Base-by-base conservation (phyloP, 2,113 vertebrate species). In the Grammomys surdaster region DNA sequence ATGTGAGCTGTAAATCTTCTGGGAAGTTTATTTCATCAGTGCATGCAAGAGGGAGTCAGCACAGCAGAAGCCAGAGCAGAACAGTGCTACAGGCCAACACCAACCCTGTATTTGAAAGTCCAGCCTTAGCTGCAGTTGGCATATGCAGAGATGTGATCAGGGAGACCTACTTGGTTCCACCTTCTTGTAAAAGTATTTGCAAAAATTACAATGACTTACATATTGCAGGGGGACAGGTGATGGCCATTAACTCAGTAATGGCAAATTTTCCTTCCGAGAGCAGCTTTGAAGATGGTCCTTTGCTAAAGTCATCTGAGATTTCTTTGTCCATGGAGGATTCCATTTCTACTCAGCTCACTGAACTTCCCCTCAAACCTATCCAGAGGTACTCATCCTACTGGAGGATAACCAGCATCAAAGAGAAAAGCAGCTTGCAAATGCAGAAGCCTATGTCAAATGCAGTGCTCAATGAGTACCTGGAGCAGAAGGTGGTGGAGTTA, bases 181-280 rank as follows among this genome's bases (percentile, higher is more conserved):
- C 99, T 40, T 99, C 98, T 96, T 99, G 99, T 96, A 99, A 99
- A 98, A 99, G 99, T 98, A 99, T 99, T 97, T 99, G 99, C 96
- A 99, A 99, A 96, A 99, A 99, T 98, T 99, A 99, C 98, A 99
- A 99, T 0, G 99, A 99, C 97, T 98, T 99, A 96, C 99, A 99
- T 28, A 99, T 99, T 54, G 99, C 99, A 0, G 99, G 99, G 0
- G 99, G 99, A 95, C 99, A 99, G 0, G 99, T 99, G 70, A 96
- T 99, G 97, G 99, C 99, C 0, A 98, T 99, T 63, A 98, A 98
- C 97, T 99, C 99, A 0, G 98, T 98, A 54, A 96, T 98, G 0
- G 98, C 98, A 9, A 98, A 99, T 87, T 98, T 98, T 80, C 97
- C 98, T 54, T 98, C 98, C 0, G 95, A 98, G 76, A 98, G 98